Percentiles rank a stretch among this genome's conserved stretches.
Conservation (phyloP, 37 sponge, comb jelly and placozoan species). For the Spongia lamella region DNA sequence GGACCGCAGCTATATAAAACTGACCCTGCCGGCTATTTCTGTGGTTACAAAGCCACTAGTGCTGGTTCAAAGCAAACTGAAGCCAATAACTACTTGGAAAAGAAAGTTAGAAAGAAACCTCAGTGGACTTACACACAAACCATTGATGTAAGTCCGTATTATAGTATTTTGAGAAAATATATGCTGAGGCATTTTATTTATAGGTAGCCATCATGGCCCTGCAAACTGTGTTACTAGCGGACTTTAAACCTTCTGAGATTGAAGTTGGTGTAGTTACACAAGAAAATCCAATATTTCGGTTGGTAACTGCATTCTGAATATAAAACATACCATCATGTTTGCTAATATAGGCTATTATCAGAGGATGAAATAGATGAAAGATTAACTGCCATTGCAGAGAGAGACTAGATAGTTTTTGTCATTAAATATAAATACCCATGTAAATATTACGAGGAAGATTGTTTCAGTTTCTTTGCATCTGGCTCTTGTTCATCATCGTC, state of each 20-base stretch:
- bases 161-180: background rate
- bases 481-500: conserved; percentile 39
- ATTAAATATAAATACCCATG: background rate
- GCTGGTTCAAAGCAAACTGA: conserved; percentile 96
- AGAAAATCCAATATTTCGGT: conserved; percentile 84
- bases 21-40: conserved; percentile 98
- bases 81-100: conserved; percentile 96
- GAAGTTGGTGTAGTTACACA: conserved; percentile 92
- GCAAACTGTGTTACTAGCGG: conserved; percentile 80
- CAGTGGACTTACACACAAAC: conserved; percentile 62
- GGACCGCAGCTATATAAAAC: conserved; percentile 94
- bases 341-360: conserved; percentile 52
- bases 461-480: conserved; percentile 29
- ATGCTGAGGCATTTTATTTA: background rate
- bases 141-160: conserved; percentile 44
- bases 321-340: background rate
- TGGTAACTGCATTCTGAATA: background rate
- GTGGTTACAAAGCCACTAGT: conserved; percentile 96
- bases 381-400: conserved; percentile 84
- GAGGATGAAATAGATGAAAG: conserved; percentile 84
- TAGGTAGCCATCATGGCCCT: conserved; percentile 86
- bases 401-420: conserved; percentile 47
- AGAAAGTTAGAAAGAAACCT: conserved; percentile 95
- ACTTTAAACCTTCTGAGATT: conserved; percentile 94
- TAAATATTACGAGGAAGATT: background rate